Evolutionary conservation across 2,888 invertebrate genomes (phyloP), one percentile per base, ranked within the genome.

Genomic region (Drosophila prolongata): DNA sequence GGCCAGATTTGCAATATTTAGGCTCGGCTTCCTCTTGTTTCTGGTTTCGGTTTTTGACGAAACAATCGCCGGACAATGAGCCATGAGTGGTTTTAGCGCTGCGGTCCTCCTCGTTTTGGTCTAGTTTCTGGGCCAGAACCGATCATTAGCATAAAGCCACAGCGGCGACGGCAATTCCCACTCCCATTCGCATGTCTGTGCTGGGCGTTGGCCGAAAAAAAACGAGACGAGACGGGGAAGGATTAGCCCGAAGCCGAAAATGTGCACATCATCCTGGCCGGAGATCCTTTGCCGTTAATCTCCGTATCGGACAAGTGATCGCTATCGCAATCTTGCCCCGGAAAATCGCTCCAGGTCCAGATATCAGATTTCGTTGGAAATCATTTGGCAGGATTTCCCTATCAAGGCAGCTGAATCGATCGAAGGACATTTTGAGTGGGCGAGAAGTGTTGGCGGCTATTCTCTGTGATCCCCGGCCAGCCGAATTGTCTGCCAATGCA

Each of bases 111-210:
- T 77, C 76, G 73, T 74, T 55, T 19, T 66, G 66, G 69, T 46
- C 87, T 77, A 89, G 79, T 85, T 87, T 87, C 76, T 79, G 78
- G 78, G 40, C 40, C 37, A 72, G 61, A 64, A 73, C 57, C 85
- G 84, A 89, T 88, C 88, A 90, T 88, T 88, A 90, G 90, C 89
- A 83, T 80, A 89, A 86, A 90, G 88, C 80, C 88, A 81, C 79
- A 78, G 66, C 83, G 81, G 89, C 83, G 89, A 81, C 83, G 55
- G 57, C 62, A 13, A 55, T 53, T 43, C 46, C 24, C 10, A 38
- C 38, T n/a, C 16, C 37, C 10, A 5, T 27, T 44, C 5, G 42
- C 49, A 19, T 40, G 84, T 75, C 85, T 87, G 75, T 49, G 57
- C 68, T 30, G 80, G 89, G 87, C 87, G 82, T 84, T 79, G 72